Conservation (phyloP, 2,797 vertebrate genomes). For the Tangara arthus region DNA sequence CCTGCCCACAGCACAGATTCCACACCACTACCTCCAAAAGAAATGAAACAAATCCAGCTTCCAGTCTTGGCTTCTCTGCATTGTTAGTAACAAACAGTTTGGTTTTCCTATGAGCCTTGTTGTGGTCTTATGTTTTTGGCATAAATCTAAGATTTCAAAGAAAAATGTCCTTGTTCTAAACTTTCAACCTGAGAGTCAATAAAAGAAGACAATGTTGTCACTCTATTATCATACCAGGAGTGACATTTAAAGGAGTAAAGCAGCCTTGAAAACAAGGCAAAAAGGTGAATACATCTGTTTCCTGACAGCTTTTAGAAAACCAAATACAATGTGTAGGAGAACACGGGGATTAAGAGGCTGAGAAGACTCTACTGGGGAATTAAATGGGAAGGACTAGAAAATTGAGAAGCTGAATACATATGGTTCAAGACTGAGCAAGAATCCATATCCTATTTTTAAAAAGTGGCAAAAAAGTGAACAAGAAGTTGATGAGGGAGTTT, state of each 20-base stretch:
- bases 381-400: not conserved
- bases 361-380: not conserved
- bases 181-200: not conserved
- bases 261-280: not conserved
- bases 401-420: not conserved
- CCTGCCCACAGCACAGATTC: not conserved
- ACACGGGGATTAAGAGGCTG: not conserved
- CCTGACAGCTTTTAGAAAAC: not conserved
- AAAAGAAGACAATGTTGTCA: not conserved
- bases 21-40: not conserved
- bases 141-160: not conserved
- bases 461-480: not conserved
- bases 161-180: not conserved
- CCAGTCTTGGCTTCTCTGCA: not conserved
- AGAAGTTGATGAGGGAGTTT: not conserved
- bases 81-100: not conserved
- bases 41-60: not conserved
- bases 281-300: not conserved
- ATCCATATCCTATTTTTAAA: not conserved
- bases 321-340: not conserved
- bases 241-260: not conserved
- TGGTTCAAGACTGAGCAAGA: not conserved
- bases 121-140: not conserved
- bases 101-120: not conserved
- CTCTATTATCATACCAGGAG: not conserved